Conservation (phyloP, 2,888 invertebrate species). For the Machimus atricapillus region DNA sequence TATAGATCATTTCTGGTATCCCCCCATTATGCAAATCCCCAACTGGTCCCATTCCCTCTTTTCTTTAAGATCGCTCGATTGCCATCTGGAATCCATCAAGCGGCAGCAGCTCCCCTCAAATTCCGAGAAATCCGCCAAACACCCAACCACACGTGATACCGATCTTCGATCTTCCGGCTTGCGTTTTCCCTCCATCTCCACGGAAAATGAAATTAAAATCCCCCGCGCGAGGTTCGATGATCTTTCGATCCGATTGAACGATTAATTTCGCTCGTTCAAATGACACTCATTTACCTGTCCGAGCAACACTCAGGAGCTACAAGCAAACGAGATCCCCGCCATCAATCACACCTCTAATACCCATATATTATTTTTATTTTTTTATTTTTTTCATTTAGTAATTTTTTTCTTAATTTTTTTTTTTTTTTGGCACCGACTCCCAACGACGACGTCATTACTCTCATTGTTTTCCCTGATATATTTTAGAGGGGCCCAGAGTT, state of each 20-base stretch:
- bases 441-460: constrained; percentile 6
- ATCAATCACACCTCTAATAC: background rate
- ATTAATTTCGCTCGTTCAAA: background rate
- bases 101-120: background rate
- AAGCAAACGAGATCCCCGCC: background rate
- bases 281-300: background rate
- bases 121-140: background rate
- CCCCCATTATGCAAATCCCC: background rate
- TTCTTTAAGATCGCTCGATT: background rate
- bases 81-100: constrained; percentile 18
- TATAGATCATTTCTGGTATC: background rate
- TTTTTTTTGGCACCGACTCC: background rate
- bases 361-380: background rate
- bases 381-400: background rate
- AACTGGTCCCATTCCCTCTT: background rate
- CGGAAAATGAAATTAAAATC: constrained; percentile 20
- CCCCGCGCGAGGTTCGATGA: constrained; percentile 2
- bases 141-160: constrained; percentile 20
- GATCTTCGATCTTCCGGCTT: constrained; percentile 12
- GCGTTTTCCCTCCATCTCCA: background rate
- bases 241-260: background rate
- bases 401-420: background rate
- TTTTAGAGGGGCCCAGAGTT: background rate
- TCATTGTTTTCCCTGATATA: constrained; percentile 1
- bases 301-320: background rate